phyloP scores from a whole-genome alignment of 1,140 invertebrate species.

The Andricus grossulariae region DNA sequence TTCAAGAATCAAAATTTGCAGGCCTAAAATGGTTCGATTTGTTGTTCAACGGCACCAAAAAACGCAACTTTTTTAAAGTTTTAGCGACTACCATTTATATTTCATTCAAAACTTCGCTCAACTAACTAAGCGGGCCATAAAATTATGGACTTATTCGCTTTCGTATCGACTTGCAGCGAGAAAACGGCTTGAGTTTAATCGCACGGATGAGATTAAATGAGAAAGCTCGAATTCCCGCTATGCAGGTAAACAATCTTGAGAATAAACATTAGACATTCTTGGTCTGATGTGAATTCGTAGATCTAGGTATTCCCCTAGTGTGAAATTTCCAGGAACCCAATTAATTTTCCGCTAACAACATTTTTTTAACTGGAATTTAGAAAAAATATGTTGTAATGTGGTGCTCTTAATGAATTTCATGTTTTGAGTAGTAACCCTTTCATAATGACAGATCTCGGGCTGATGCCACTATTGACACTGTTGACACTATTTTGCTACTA shows the following conservation, averaged over 20 bases:
- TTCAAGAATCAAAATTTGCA: too few species aligned
- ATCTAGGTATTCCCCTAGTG: not conserved
- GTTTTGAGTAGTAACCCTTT: too few species aligned
- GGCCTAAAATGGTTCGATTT: too few species aligned
- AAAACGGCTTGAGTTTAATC: conserved; percentile 18
- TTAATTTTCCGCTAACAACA: not conserved
- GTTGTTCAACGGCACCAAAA: too few species aligned
- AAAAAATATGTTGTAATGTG: too few species aligned
- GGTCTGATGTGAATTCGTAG: not conserved
- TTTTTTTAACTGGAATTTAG: too few species aligned
- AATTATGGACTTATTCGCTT: conserved; percentile 17
- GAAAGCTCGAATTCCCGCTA: conserved; percentile 3
- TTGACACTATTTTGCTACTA: too few species aligned
- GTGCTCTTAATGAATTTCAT: too few species aligned
- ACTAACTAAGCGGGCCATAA: not conserved
- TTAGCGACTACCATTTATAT: too few species aligned
- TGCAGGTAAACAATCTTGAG: conserved; percentile 22
- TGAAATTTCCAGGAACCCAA: not conserved
- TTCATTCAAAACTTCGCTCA: not conserved
- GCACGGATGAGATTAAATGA: conserved; percentile 22
- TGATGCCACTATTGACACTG: too few species aligned
- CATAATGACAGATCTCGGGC: too few species aligned
- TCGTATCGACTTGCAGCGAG: not conserved
- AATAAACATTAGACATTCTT: conserved; percentile 29
- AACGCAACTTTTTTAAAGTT: too few species aligned